phyloP scores from a whole-genome alignment of 1,140 invertebrate genomes.

The Physella acuta region DNA sequence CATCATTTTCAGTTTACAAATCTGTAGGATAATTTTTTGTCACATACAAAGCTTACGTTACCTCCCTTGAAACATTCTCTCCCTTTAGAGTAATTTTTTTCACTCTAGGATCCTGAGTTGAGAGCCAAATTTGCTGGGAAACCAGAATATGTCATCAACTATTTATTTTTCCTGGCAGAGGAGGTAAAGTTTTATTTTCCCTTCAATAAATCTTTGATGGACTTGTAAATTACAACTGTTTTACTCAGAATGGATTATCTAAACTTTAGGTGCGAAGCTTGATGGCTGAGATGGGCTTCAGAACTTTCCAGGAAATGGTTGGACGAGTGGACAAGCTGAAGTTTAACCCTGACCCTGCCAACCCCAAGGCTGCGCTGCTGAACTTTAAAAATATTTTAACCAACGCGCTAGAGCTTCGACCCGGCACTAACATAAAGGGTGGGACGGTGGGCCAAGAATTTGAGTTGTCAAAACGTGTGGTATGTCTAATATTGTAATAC shows the following conservation, averaged over 20 bases:
- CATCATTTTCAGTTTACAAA: no score
- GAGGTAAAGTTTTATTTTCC: constrained; percentile 74
- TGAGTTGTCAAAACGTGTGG: constrained; percentile 81
- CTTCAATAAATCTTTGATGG: no score
- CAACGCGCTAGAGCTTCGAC: constrained; percentile 85
- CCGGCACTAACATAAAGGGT: constrained; percentile 86
- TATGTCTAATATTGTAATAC: constrained; percentile 36
- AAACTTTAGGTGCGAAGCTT: constrained; percentile 71
- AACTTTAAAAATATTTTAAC: constrained; percentile 84
- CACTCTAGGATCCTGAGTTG: constrained; percentile 80
- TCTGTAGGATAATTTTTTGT: no score
- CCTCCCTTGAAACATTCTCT: no score
- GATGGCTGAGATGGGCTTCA: constrained; percentile 89
- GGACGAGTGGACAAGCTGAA: constrained; percentile 83
- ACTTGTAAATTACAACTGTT: neutral
- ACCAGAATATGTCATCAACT: constrained; percentile 97
- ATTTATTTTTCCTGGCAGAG: constrained; percentile 95
- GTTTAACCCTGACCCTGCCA: constrained; percentile 63
- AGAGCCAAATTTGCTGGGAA: constrained; percentile 96
- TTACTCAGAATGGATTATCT: constrained; percentile 10
- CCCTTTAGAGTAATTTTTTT: no score
- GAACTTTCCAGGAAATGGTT: constrained; percentile 88
- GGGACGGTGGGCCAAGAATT: constrained; percentile 86
- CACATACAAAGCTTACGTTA: no score
- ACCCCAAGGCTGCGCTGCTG: constrained; percentile 81